A percentile compares a stretch with the other conserved stretches of the same genome.
These are phyloP conservation scores for Sepioteuthis lessoniana DNA, from an alignment of 2,888 invertebrate genomes.

Conservation along the genomic window DNA sequence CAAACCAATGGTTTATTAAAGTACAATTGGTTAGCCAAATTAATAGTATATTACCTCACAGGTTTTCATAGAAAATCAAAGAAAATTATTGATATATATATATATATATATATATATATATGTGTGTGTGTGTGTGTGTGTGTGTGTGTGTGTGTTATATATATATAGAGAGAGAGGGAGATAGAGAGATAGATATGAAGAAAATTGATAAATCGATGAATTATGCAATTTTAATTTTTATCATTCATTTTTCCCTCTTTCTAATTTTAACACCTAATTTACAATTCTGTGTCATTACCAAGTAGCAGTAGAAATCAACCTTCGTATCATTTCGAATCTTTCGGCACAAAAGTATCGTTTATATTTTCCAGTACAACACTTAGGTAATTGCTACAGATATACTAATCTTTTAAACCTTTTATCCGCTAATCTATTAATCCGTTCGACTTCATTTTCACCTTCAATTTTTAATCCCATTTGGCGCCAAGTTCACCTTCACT, in stretches of 20 bases:
- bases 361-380: background rate
- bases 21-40: too few relatives aligned
- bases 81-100: too few relatives aligned
- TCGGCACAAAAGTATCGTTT: background rate
- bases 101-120: background rate
- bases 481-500: conserved; percentile 12
- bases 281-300: background rate
- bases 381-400: background rate
- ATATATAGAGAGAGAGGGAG: conserved; percentile 33
- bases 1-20: too few relatives aligned
- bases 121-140: too few relatives aligned
- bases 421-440: background rate
- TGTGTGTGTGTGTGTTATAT: too few relatives aligned
- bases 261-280: background rate
- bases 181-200: background rate
- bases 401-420: background rate
- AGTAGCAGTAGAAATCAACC: background rate
- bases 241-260: too few relatives aligned
- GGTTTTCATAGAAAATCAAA: too few relatives aligned
- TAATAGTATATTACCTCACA: too few relatives aligned
- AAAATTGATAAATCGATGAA: too few relatives aligned
- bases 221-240: too few relatives aligned
- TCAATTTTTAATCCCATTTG: background rate
- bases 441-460: background rate
- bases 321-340: background rate